These are phyloP conservation scores for Esperia sulphurella DNA, from an alignment of 2,888 invertebrate species.

Conservation along the genomic window DNA sequence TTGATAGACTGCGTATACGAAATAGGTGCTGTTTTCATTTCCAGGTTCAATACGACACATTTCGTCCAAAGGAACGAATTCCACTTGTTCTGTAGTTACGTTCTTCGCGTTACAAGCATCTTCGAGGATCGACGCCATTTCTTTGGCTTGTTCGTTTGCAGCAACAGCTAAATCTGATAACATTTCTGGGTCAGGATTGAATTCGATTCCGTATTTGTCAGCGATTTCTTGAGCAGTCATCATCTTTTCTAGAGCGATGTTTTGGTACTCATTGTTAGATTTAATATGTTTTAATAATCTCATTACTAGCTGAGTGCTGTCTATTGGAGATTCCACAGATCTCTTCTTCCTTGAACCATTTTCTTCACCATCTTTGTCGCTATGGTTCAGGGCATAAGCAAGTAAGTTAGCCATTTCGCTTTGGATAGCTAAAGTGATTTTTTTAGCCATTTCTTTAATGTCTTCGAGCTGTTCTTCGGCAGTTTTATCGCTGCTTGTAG, in stretches of 20 bases:
- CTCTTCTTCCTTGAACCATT: slow-evolving; percentile 45
- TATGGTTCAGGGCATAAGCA: slow-evolving; percentile 39
- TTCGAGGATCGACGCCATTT: slow-evolving; percentile 50
- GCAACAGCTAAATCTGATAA: slow-evolving; percentile 57
- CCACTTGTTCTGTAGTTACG: slow-evolving; percentile 26
- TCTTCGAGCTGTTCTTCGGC: slow-evolving; percentile 61
- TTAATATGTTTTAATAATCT: slow-evolving; percentile 65
- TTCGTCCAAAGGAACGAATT: slow-evolving; percentile 24
- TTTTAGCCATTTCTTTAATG: slow-evolving; percentile 55
- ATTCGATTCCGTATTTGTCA: slow-evolving; percentile 64
- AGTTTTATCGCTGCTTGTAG: slow-evolving; percentile 45
- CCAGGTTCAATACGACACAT: slow-evolving; percentile 2
- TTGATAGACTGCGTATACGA: slow-evolving; percentile 28
- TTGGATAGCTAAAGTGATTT: slow-evolving; percentile 50
- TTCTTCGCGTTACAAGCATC: slow-evolving; percentile 44
- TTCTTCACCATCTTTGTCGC: slow-evolving; percentile 33
- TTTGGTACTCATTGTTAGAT: slow-evolving; percentile 64
- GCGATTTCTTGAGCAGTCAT: slow-evolving; percentile 73
- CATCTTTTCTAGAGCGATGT: slow-evolving; percentile 72
- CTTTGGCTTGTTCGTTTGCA: slow-evolving; percentile 58
- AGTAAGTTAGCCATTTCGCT: slow-evolving; percentile 58
- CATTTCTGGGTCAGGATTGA: slow-evolving; percentile 61
- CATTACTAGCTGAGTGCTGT: slow-evolving; percentile 55
- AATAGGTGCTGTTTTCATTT: slow-evolving; percentile 30
- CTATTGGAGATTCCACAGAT: slow-evolving; percentile 59